phyloP scores from a whole-genome alignment of 2,113 vertebrate genomes.

The Pardalotus punctatus region DNA sequence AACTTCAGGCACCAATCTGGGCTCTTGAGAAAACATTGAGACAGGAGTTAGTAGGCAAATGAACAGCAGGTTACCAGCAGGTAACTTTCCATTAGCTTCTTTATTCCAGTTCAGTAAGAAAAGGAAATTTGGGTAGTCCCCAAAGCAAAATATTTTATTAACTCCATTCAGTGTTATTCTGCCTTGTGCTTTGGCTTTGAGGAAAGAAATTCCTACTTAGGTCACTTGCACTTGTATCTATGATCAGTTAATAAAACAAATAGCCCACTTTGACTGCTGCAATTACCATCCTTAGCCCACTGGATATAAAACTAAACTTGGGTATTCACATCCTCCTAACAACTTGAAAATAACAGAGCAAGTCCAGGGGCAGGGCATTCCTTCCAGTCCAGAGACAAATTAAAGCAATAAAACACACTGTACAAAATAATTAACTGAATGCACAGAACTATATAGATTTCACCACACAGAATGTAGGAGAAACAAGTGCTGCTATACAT shows the following conservation, averaged over 20 bases:
- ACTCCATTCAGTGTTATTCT: background rate
- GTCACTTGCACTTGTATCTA: background rate
- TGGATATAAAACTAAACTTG: slow-evolving; percentile 43
- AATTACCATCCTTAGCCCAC: slow-evolving; percentile 22
- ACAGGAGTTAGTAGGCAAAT: background rate
- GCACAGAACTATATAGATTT: background rate
- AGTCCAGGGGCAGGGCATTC: background rate
- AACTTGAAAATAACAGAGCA: background rate
- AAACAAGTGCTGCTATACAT: background rate
- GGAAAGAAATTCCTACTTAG: background rate
- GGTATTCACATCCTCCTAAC: background rate
- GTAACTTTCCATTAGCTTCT: background rate
- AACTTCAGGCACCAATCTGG: background rate
- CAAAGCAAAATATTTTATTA: background rate
- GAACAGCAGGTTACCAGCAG: background rate
- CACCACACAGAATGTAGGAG: background rate
- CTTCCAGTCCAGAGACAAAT: slow-evolving; percentile 12
- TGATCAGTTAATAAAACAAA: background rate
- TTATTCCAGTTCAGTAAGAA: background rate
- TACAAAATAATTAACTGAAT: slow-evolving; percentile 9
- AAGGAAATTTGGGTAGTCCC: background rate
- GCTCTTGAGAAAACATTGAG: background rate
- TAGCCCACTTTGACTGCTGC: background rate
- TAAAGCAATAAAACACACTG: slow-evolving; percentile 17
- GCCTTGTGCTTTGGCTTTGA: background rate